Evolutionary conservation across 2,888 invertebrate genomes (phyloP).

Genomic region (Sarcophaga subvicina): DNA sequence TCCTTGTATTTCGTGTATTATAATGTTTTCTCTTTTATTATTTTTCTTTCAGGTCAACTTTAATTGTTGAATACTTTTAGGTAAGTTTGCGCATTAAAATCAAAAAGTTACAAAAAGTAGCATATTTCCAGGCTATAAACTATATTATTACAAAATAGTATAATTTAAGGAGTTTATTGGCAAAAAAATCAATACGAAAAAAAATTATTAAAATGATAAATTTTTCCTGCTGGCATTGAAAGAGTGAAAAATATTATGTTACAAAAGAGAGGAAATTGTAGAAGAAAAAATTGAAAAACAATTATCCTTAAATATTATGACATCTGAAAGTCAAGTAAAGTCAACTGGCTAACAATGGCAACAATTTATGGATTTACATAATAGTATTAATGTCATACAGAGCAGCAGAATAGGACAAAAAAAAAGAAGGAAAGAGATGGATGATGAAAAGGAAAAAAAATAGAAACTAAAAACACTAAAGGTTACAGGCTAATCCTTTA

Average conservation of each 20-base stretch:
- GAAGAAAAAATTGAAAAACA: conserved; percentile 36
- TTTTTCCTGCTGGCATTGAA: not conserved
- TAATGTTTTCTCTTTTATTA: not conserved
- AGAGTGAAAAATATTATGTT: conserved; percentile 6
- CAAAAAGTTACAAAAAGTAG: not conserved
- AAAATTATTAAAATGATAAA: not conserved
- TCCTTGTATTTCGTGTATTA: no score
- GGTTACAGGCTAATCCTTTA: conserved; percentile 1
- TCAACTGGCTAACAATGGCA: conserved; percentile 43
- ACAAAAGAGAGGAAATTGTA: not conserved
- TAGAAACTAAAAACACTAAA: not conserved
- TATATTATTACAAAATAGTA: not conserved
- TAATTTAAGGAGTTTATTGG: not conserved
- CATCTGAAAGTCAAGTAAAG: conserved; percentile 47
- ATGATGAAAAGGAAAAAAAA: not conserved
- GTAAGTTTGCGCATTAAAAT: conserved; percentile 2
- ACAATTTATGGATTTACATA: conserved; percentile 47
- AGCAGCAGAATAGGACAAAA: not conserved
- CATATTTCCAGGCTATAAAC: conserved; percentile 2
- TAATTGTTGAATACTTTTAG: not conserved
- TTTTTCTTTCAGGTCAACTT: conserved; percentile 9
- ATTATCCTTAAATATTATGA: conserved; percentile 46
- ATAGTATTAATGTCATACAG: not conserved
- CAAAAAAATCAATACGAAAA: not conserved
- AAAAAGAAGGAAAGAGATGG: not conserved